phyloP scores from a whole-genome alignment of 2,113 vertebrate species.

The Laterallus jamaicensis region DNA sequence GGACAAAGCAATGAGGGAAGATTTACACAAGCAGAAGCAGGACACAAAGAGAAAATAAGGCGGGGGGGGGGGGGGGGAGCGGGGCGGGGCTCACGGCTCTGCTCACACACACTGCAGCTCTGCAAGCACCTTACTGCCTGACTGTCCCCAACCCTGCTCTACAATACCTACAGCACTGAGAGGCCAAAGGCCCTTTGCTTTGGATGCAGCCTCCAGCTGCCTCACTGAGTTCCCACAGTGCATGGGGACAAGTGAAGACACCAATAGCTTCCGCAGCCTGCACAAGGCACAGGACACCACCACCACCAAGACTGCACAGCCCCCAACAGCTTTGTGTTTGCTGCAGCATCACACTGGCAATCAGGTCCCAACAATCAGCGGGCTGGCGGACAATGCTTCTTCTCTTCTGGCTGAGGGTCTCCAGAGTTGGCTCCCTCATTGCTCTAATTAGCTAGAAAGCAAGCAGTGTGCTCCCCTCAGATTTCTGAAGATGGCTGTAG shows the following conservation, averaged over 20 bases:
- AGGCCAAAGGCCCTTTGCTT: not conserved
- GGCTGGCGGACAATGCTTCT: not conserved
- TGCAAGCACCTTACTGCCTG: not conserved
- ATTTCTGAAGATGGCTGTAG: not conserved
- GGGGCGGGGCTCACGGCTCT: rapidly evolving
- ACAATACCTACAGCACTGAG: not conserved
- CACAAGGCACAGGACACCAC: not conserved
- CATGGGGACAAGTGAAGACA: not conserved
- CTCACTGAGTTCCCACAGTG: rapidly evolving
- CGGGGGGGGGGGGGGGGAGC: not conserved
- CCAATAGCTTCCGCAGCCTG: rapidly evolving
- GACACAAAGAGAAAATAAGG: not conserved
- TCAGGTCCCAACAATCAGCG: rapidly evolving
- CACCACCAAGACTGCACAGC: rapidly evolving
- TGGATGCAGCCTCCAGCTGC: not conserved
- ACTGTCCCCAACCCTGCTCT: rapidly evolving
- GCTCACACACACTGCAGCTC: not conserved
- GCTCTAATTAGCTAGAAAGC: not conserved
- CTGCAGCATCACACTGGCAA: rapidly evolving
- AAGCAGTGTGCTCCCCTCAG: not conserved
- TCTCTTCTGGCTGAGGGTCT: not conserved
- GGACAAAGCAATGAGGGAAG: not conserved
- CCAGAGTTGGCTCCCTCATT: rapidly evolving
- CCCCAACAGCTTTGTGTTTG: not conserved
- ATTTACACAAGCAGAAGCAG: not conserved